These are phyloP conservation scores for Drosophila planitibia DNA, from an alignment of 2,888 invertebrate species.

Conservation along the genomic window DNA sequence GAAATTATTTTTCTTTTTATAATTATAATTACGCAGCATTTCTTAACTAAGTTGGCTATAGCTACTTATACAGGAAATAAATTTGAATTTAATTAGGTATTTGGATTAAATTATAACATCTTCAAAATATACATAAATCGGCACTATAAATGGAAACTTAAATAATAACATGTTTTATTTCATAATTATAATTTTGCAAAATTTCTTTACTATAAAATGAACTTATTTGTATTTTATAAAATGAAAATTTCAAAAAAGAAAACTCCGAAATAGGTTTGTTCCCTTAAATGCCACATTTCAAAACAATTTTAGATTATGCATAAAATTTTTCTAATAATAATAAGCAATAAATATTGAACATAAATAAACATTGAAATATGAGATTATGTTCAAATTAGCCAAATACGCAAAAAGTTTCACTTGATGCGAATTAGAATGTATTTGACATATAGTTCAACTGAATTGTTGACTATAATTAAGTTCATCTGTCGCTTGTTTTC, in stretches of 20 bases:
- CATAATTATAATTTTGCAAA: no score
- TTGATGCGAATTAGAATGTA: slow-evolving; percentile 54
- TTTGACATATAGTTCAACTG: slow-evolving; percentile 24
- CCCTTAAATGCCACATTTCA: no score
- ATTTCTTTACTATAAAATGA: neutral
- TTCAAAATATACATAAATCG: neutral
- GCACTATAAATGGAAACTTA: slow-evolving; percentile 74
- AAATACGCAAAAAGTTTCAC: slow-evolving; percentile 35
- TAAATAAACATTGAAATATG: no score
- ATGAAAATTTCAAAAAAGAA: no score
- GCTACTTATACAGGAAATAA: neutral
- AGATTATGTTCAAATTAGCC: slow-evolving; percentile 22
- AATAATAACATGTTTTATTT: no score
- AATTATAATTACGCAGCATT: neutral
- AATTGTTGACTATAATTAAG: slow-evolving; percentile 11
- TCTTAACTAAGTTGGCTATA: neutral
- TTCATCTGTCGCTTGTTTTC: slow-evolving; percentile 48
- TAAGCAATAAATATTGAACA: no score
- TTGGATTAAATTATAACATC: neutral
- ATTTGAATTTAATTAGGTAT: neutral
- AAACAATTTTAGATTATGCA: no score
- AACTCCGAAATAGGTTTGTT: no score
- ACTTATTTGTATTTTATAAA: no score
- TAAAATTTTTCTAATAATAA: no score
- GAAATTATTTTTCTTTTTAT: neutral